Evolutionary conservation across 1,140 invertebrate genomes (phyloP), one percentile per base, ranked within the genome.

Genomic region (Triops longicaudatus): DNA sequence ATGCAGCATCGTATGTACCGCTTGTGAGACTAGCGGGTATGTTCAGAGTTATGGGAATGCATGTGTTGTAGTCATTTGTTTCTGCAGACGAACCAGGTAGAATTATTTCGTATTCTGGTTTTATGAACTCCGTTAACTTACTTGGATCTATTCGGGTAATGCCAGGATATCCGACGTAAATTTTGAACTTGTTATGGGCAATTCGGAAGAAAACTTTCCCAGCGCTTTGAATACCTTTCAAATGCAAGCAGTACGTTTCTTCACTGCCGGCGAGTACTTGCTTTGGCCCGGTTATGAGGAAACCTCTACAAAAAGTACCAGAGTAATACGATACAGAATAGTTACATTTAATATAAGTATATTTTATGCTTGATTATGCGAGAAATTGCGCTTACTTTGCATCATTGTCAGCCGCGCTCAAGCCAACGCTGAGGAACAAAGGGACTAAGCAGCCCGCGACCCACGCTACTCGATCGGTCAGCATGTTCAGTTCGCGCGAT

Each of bases 241-340:
- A 63, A 22, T 63, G 22, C 17, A 63, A 63, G 17, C 50, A 63
- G 22, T n/a, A 63, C 17, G 7, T 63, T 63, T 63, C 50, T 63
- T 17, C 22, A 14, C 10, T 63, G 22, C 84, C 85, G 3, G 84
- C 82, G 22, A 86, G 79, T 41, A 87, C 80, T 50, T 81, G 80
- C 75, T 84, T 85, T 3, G 86, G 86, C 6, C 83, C 83, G 1
- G 83, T 86, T 26, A 87, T 84, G 7, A 87, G 80, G 74, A 86
- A 86, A 73, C 86, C 86, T 41, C 79, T 63, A 17, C 17, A n/a
- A n/a, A n/a, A n/a, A n/a, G n/a, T n/a, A n/a, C 22, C 31, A 37
- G 7, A 14, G 6, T 1, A 63, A 63, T 63, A 63, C 0, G 0
- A 63, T 37, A 22, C 7, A 2, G 50, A n/a, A 22, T 63, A 22